These are phyloP conservation scores for Buphagus erythrorhynchus DNA, from an alignment of 2,797 vertebrate genomes.

Conservation along the genomic window DNA sequence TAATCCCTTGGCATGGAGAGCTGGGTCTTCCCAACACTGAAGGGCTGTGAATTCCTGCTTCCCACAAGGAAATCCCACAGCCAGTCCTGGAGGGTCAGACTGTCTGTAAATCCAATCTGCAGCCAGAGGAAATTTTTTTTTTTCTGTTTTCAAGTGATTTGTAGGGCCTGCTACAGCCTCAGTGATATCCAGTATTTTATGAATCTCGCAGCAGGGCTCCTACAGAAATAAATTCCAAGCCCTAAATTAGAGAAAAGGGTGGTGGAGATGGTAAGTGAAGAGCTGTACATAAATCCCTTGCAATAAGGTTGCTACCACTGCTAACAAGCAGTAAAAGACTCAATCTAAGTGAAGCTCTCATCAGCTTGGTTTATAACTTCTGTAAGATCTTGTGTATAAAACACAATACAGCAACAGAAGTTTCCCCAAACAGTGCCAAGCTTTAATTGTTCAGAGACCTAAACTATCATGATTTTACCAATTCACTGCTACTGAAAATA, in stretches of 20 bases:
- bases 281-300: constrained; percentile 28
- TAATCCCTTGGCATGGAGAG: neutral
- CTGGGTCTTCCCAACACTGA: neutral
- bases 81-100: neutral
- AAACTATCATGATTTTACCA: neutral
- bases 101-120: constrained; percentile 6
- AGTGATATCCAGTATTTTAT: neutral
- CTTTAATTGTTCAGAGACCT: neutral
- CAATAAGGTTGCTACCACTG: neutral
- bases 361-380: neutral
- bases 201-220: neutral
- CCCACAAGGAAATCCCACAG: neutral
- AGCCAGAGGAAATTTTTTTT: neutral
- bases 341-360: neutral
- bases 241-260: neutral
- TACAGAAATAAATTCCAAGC: neutral
- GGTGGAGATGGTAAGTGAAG: neutral
- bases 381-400: neutral
- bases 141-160: constrained; percentile 13
- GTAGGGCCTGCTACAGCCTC: neutral
- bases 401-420: neutral
- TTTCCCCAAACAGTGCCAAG: neutral
- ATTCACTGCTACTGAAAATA: neutral
- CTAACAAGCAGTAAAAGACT: neutral
- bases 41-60: neutral